These are phyloP conservation scores for Anas georgica DNA, from an alignment of 2,797 vertebrate genomes.

Conservation along the genomic window DNA sequence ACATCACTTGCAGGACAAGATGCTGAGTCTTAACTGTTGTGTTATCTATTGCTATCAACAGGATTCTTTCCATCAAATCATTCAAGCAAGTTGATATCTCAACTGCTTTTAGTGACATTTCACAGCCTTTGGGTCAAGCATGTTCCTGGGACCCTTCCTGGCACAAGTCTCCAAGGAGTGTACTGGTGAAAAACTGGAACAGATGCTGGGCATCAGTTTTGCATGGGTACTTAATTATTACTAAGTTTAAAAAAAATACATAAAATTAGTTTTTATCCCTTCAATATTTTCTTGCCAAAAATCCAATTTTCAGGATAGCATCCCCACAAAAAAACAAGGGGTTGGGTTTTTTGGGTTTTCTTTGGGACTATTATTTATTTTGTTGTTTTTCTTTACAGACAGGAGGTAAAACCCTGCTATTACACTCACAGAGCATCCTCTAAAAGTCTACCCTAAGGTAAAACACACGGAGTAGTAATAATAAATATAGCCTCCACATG, in stretches of 20 bases:
- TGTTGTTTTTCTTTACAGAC: background rate
- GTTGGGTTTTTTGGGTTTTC: background rate
- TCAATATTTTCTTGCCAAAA: too few species aligned
- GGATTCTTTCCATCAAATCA: background rate
- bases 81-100: background rate
- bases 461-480: background rate
- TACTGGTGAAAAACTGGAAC: background rate
- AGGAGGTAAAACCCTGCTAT: background rate
- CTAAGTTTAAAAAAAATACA: background rate
- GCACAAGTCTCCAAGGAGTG: background rate
- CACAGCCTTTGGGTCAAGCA: accelerated
- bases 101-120: background rate
- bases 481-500: background rate
- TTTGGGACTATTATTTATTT: background rate
- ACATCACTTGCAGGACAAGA: background rate
- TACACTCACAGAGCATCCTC: background rate
- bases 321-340: too few species aligned
- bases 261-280: too few species aligned
- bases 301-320: background rate
- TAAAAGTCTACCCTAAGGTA: background rate
- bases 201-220: background rate
- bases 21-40: background rate
- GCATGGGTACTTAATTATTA: too few species aligned
- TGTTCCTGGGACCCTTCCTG: background rate
- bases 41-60: background rate